Evolutionary conservation across 1,140 invertebrate genomes (phyloP), one percentile per base, ranked within the genome.

Genomic region (Parapsyche elsis): DNA sequence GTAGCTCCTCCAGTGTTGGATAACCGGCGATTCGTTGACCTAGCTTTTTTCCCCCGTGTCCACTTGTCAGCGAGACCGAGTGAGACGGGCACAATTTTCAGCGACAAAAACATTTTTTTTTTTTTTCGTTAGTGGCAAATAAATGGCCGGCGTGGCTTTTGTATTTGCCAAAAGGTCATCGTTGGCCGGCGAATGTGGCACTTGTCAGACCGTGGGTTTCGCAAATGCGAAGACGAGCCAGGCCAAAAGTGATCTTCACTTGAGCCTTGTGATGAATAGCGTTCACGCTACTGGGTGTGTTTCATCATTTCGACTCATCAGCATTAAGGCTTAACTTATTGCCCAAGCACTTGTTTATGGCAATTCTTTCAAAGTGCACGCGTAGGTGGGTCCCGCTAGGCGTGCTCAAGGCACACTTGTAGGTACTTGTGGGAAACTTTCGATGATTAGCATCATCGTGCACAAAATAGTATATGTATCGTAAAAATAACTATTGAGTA

Each of bases 1-100:
- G n/a, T 19, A 61, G 19, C 24, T 67, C 23, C n/a, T 12, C 64
- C 1, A 26, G 12, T 21, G 75, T 77, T 64, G 57, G 21, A 76
- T 77, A 77, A 77, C 26, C 75, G 44, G 12, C 45, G 24, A 19
- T 75, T 53, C 71, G 44, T 23, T 77, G 75, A 77, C 75, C 77
- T 71, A 78, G 77, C 77, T 71, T 44, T 64, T 1, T 4, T 10
- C 16, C 49, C 45, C 45, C 45, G 5, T 49, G 30, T 26, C 75
- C 75, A 61, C 75, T 77, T 57, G 77, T 45, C 61, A n/a, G n/a
- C n/a, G n/a, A n/a, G n/a, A n/a, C n/a, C n/a, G n/a, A n/a, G n/a
- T 19, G 26, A 21, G 71, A 30, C 4, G 30, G 67, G 38, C 16
- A 64, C 44, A 44, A 78, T 78, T 78, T 59, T 26, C 19, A 67